phyloP scores from a whole-genome alignment of 2,797 vertebrate genomes.

The Syngnathus acus region DNA sequence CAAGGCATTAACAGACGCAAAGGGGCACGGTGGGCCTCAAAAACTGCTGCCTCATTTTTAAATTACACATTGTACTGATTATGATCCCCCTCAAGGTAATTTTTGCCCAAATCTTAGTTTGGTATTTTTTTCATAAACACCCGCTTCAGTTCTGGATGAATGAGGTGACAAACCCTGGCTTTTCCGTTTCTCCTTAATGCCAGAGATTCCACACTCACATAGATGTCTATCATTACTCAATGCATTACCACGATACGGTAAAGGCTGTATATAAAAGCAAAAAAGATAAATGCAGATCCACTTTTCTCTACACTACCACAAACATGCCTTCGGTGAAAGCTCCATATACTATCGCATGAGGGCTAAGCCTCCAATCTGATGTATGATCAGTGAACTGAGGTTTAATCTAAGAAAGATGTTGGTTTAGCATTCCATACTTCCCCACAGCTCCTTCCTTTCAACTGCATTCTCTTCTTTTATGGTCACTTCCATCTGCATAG shows the following conservation, averaged over 20 bases:
- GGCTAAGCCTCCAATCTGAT: neutral
- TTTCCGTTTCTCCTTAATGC: too few species aligned
- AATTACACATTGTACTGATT: neutral
- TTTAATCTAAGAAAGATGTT: neutral
- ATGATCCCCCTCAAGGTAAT: neutral
- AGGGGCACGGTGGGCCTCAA: neutral
- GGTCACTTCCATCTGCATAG: neutral
- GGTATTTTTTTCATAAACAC: neutral
- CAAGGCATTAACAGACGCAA: neutral
- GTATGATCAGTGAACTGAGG: neutral
- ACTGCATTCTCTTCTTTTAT: neutral
- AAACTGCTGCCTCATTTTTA: neutral
- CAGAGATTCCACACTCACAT: too few species aligned
- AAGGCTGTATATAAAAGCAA: too few species aligned
- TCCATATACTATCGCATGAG: too few species aligned
- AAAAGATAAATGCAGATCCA: too few species aligned
- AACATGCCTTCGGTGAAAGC: too few species aligned
- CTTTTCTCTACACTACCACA: too few species aligned
- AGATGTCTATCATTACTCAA: too few species aligned
- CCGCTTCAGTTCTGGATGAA: neutral
- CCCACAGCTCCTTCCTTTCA: neutral
- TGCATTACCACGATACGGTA: too few species aligned
- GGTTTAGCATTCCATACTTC: neutral
- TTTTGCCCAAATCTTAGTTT: neutral
- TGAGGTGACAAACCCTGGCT: neutral